phyloP scores from a whole-genome alignment of 1,140 invertebrate species.

The Scaptomyza pallida region DNA sequence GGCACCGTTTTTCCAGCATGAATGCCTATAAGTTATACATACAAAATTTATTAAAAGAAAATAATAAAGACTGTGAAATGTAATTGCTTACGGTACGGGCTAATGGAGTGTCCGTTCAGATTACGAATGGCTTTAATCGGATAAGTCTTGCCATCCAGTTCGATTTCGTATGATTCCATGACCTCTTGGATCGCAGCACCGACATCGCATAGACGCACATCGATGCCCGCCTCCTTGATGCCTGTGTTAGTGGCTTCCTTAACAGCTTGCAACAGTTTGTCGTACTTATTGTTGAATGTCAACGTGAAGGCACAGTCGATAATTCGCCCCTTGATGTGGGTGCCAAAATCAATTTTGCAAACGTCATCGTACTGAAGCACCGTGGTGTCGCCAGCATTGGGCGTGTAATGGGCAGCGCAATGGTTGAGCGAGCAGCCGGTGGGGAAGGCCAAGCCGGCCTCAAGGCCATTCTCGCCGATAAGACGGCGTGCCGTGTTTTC shows the following conservation, averaged over 20 bases:
- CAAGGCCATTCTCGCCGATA: conserved; percentile 97
- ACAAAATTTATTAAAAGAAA: background rate
- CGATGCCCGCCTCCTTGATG: conserved; percentile 97
- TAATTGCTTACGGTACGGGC: conserved; percentile 91
- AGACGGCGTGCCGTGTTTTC: conserved; percentile 95
- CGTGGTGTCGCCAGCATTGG: conserved; percentile 98
- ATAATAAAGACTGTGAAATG: background rate
- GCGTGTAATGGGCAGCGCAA: conserved; percentile 99
- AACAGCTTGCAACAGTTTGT: conserved; percentile 97
- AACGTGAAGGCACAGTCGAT: conserved; percentile 99
- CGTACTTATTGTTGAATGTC: conserved; percentile 98
- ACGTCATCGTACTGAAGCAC: conserved; percentile 98
- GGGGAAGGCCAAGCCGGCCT: conserved; percentile 98
- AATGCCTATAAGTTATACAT: conserved; percentile 88
- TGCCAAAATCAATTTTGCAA: conserved; percentile 99
- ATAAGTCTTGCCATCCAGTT: conserved; percentile 98
- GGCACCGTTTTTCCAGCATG: conserved; percentile 99
- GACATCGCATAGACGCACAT: conserved; percentile 98
- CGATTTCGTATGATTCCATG: conserved; percentile 99
- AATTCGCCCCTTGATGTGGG: conserved; percentile 99
- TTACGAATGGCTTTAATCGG: conserved; percentile 99
- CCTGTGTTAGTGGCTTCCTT: conserved; percentile 99
- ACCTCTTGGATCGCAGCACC: conserved; percentile 99
- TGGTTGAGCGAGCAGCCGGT: conserved; percentile 99
- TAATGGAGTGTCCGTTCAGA: conserved; percentile 99